Evolutionary conservation across 2,888 invertebrate species (phyloP).

Genomic region (Uloborus plumipes): DNA sequence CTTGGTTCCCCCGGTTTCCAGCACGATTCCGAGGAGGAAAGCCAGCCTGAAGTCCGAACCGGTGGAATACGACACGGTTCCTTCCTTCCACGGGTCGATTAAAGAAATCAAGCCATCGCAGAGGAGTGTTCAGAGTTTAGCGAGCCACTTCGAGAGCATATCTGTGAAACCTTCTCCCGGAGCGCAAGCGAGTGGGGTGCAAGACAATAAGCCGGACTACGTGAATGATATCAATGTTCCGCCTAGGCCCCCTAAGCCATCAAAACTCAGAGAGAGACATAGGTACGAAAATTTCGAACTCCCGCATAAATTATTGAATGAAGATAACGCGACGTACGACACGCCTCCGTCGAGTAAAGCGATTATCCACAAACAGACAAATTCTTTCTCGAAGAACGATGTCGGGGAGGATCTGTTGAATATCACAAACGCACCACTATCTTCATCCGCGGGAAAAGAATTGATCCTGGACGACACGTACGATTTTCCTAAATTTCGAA

Average conservation of each 20-base stretch:
- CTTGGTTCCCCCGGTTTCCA: constrained; percentile 42
- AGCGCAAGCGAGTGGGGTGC: neutral
- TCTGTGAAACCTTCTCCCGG: neutral
- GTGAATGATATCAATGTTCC: constrained; percentile 72
- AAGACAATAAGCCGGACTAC: neutral
- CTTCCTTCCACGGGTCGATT: constrained; percentile 46
- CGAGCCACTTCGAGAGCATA: constrained; percentile 44
- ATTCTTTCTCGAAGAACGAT: constrained; percentile 43
- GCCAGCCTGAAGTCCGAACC: constrained; percentile 23
- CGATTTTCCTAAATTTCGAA: constrained; percentile 77
- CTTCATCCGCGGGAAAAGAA: constrained; percentile 28
- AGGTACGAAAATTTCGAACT: constrained; percentile 60
- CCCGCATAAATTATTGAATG: constrained; percentile 30
- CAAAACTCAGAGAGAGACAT: constrained; percentile 74
- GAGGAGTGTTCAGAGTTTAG: constrained; percentile 32
- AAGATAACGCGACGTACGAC: constrained; percentile 52
- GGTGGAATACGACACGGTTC: constrained; percentile 48
- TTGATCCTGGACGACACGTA: constrained; percentile 75
- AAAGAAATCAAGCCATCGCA: constrained; percentile 34
- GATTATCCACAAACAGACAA: constrained; percentile 14
- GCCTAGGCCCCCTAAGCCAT: constrained; percentile 83
- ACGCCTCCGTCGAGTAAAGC: constrained; percentile 42
- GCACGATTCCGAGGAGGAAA: constrained; percentile 47
- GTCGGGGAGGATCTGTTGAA: constrained; percentile 32
- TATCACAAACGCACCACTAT: constrained; percentile 19